Conservation (phyloP, 1,140 invertebrate species). For the Dolichoris vasculosae region DNA sequence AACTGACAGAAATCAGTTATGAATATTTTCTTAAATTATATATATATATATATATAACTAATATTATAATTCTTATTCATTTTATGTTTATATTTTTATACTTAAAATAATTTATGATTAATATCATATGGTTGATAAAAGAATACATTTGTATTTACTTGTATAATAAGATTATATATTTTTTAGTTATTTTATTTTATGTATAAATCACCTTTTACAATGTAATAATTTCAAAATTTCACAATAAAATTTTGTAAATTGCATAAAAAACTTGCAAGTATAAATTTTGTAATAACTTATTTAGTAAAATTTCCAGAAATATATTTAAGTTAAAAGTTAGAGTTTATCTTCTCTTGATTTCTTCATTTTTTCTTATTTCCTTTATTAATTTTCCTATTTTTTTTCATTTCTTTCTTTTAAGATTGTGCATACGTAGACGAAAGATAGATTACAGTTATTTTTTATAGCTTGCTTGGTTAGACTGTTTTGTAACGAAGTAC, state of each 20-base stretch:
- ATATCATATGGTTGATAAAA: too few relatives aligned
- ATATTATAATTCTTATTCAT: too few relatives aligned
- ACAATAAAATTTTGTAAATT: neutral
- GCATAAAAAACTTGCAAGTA: neutral
- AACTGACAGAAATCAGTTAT: too few relatives aligned
- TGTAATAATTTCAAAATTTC: neutral
- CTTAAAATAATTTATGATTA: too few relatives aligned
- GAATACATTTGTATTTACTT: too few relatives aligned
- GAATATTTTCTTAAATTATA: too few relatives aligned
- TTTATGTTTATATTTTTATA: too few relatives aligned
- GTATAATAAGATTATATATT: too few relatives aligned
- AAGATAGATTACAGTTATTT: conserved; percentile 38
- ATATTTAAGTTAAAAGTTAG: neutral
- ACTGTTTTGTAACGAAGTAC: conserved; percentile 25
- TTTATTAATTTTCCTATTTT: neutral
- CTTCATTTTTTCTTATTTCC: neutral
- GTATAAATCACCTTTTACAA: neutral
- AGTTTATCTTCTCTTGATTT: too few relatives aligned
- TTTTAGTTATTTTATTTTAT: neutral
- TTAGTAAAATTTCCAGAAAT: neutral
- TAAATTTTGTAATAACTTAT: neutral
- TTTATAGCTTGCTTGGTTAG: conserved; percentile 26
- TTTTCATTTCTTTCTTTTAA: neutral
- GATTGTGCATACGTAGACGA: neutral
- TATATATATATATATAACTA: too few relatives aligned